Base-by-base conservation (phyloP, 2,113 vertebrate genomes). In the Trichechus manatus region DNA sequence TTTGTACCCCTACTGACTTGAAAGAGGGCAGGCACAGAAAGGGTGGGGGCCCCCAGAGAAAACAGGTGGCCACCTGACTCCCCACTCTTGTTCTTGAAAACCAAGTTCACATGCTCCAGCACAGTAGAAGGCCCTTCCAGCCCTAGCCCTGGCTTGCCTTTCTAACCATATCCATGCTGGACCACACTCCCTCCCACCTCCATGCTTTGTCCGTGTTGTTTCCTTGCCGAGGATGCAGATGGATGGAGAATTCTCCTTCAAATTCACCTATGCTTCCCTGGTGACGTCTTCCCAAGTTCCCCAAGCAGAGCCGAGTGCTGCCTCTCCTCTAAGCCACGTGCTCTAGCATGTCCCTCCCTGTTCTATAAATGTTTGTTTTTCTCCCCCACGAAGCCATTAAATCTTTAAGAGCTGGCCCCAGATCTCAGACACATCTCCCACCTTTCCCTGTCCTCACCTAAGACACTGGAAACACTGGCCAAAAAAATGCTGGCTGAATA, bases 381-480 rank as follows among this genome's bases (percentile, higher is more conserved):
- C 20, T 44, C 74, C 59, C n/a, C 36, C 31, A 61, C 23, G 74
- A 93, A 91, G 68, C 13, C 80, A 82, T 25, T 79, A 66, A 64
- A 44, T 47, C 59, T 27, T 74, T 56, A 78, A 92, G 70, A 84
- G 53, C 17, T 95, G 72, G 70, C 77, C 70, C 75, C 59, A 42
- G 83, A 91, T 64, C 53, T 87, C 22, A 74, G 78, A 89, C 82
- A 94, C 74, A 75, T 81, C 74, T 96, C 68, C 59, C 31, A 36
- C 50, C 61, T 83, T 75, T 82, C 83, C 84, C 61, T 39, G 33
- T 13, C 25, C 50, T 17, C 78, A 91, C 72, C 74, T 92, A 96
- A 82, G 95, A 92, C 39, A 53, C 29, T 64, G 81, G 80, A 25
- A 15, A n/a, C 33, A 84, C 70, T 29, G 29, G 29, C 63, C 5